These are phyloP conservation scores for Carassius gibelio DNA, from an alignment of 2,113 vertebrate species.

Conservation along the genomic window DNA sequence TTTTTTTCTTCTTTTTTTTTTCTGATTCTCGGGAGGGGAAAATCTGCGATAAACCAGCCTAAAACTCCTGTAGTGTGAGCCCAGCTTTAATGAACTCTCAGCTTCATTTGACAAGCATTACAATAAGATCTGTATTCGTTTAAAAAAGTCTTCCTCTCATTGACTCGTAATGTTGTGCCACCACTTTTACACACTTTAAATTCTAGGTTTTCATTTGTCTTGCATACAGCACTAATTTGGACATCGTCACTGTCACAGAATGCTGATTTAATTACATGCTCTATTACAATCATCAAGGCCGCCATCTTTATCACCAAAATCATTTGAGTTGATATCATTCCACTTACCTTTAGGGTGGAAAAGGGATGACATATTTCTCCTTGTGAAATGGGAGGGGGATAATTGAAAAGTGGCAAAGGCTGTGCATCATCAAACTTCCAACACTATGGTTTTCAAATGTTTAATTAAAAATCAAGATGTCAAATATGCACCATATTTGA, in stretches of 20 bases:
- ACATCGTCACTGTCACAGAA: constrained; percentile 22
- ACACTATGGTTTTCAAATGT: neutral
- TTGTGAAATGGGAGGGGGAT: constrained; percentile 42
- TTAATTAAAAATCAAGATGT: neutral
- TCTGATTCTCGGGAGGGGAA: no score
- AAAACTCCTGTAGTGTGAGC: no score
- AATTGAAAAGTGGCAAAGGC: neutral
- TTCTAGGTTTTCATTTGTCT: constrained; percentile 18
- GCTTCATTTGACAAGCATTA: neutral
- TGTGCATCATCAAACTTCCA: neutral
- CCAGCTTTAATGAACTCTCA: neutral
- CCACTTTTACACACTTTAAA: neutral
- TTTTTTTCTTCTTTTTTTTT: no score
- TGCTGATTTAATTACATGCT: constrained; percentile 50
- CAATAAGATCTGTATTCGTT: neutral
- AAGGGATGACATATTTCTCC: constrained; percentile 57
- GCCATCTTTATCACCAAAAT: constrained; percentile 3
- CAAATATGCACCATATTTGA: neutral
- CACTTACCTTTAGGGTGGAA: constrained; percentile 54
- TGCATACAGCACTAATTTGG: constrained; percentile 21
- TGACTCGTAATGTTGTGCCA: constrained; percentile 13
- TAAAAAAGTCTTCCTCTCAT: neutral
- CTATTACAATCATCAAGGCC: constrained; percentile 52
- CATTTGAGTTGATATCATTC: constrained; percentile 17
- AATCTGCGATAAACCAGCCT: no score